phyloP scores from a whole-genome alignment of 1,140 invertebrate genomes.

The Leptestheria dahalacensis region DNA sequence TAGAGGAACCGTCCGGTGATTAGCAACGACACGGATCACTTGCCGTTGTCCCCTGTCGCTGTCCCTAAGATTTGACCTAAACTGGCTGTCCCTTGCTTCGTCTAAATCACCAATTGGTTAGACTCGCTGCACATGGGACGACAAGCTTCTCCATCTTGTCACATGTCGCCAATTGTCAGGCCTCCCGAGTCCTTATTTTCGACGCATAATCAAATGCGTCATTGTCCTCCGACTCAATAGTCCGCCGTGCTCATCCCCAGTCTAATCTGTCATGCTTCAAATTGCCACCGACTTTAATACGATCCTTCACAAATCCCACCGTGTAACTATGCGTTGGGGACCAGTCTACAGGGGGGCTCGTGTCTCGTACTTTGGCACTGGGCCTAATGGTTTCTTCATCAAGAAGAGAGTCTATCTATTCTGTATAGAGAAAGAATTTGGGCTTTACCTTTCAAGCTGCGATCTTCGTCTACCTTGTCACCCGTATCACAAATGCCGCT shows the following conservation, averaged over 20 bases:
- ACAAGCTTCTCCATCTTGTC: not conserved
- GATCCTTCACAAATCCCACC: too few relatives aligned
- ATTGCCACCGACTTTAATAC: not conserved
- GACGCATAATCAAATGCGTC: not conserved
- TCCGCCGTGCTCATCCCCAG: not conserved
- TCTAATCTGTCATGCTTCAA: not conserved
- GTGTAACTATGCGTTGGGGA: too few relatives aligned
- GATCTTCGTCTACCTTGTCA: conserved; percentile 62
- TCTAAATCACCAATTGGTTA: not conserved
- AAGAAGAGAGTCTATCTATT: not conserved
- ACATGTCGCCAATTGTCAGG: not conserved
- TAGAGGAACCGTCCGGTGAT: not conserved
- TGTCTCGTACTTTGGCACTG: too few relatives aligned
- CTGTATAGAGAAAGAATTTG: not conserved
- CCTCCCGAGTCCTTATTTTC: too few relatives aligned
- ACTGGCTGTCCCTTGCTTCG: not conserved
- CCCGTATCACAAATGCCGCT: conserved; percentile 61
- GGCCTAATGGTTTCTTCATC: too few relatives aligned
- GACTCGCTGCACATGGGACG: not conserved
- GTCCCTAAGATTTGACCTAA: not conserved
- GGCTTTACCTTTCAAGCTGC: conserved; percentile 26
- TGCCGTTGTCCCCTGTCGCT: not conserved
- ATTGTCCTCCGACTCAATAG: not conserved
- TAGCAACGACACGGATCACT: not conserved
- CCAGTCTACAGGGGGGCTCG: too few relatives aligned